Evolutionary conservation across 1,140 invertebrate genomes (phyloP).

Genomic region (Melanaphis sacchari): DNA sequence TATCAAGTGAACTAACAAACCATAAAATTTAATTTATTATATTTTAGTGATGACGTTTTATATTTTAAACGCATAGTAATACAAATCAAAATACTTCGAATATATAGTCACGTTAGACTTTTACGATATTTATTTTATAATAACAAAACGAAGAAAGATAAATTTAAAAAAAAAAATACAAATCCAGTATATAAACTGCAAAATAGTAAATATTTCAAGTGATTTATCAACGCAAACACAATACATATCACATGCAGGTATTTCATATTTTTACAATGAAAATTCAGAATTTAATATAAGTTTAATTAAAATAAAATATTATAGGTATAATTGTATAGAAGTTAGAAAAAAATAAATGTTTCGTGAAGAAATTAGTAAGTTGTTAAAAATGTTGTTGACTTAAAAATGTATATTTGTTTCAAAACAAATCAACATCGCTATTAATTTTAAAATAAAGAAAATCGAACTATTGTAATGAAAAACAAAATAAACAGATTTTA

Average conservation of each 20-base stretch:
- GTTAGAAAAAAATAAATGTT: neutral
- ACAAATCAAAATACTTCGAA: neutral
- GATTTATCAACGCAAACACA: neutral
- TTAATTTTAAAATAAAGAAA: too few relatives aligned
- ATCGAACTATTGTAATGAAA: too few relatives aligned
- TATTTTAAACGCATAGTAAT: neutral
- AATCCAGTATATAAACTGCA: neutral
- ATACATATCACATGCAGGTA: neutral
- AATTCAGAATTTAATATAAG: too few relatives aligned
- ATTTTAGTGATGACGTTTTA: neutral
- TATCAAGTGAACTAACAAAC: neutral
- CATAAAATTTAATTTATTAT: neutral
- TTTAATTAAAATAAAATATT: too few relatives aligned
- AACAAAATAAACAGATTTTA: too few relatives aligned
- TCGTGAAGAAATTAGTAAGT: neutral
- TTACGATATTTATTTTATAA: neutral
- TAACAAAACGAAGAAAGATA: neutral
- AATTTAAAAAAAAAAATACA: neutral
- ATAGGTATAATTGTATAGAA: neutral
- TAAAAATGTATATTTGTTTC: too few relatives aligned
- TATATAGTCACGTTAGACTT: neutral
- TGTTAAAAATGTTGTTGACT: too few relatives aligned
- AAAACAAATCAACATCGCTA: too few relatives aligned
- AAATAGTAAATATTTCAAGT: neutral
- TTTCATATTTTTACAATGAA: neutral